phyloP scores from a whole-genome alignment of 2,797 vertebrate species.

The Sebastes matsubarae region DNA sequence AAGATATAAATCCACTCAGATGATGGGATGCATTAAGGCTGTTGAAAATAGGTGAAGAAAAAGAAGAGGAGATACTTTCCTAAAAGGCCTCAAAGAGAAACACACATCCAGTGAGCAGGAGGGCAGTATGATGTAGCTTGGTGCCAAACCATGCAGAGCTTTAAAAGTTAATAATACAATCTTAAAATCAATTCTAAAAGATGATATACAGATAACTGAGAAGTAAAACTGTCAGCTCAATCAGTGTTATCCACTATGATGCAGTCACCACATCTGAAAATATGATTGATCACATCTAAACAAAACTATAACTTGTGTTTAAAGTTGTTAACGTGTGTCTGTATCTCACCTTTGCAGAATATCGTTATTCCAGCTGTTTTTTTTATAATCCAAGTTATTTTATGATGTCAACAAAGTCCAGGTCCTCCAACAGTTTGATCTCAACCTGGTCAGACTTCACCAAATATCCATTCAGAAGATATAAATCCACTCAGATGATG shows the following conservation, averaged over 20 bases:
- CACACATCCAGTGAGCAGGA: slow-evolving; percentile 56
- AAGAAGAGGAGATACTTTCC: slow-evolving; percentile 21
- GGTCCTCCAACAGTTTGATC: slow-evolving; percentile 9
- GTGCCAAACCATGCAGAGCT: too few species aligned
- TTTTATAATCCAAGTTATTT: slow-evolving; percentile 57
- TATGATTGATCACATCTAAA: background rate
- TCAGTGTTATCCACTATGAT: background rate
- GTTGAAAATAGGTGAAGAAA: background rate
- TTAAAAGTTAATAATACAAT: too few species aligned
- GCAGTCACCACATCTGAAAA: background rate
- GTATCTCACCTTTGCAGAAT: too few species aligned
- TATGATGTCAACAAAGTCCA: slow-evolving; percentile 29
- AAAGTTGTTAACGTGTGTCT: background rate
- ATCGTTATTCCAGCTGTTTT: too few species aligned
- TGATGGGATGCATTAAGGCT: slow-evolving; percentile 49
- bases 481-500: slow-evolving; percentile 30
- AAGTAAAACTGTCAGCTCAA: background rate
- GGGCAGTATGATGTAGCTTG: slow-evolving; percentile 35
- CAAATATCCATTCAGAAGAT: slow-evolving; percentile 32
- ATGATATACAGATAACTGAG: too few species aligned
- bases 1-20: slow-evolving; percentile 33
- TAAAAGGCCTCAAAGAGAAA: slow-evolving; percentile 70
- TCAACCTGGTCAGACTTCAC: background rate
- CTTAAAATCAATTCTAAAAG: too few species aligned
- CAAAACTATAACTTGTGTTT: background rate